These are phyloP conservation scores for Spinibarbus caldwelli DNA, from an alignment of 2,797 vertebrate species.

Conservation along the genomic window DNA sequence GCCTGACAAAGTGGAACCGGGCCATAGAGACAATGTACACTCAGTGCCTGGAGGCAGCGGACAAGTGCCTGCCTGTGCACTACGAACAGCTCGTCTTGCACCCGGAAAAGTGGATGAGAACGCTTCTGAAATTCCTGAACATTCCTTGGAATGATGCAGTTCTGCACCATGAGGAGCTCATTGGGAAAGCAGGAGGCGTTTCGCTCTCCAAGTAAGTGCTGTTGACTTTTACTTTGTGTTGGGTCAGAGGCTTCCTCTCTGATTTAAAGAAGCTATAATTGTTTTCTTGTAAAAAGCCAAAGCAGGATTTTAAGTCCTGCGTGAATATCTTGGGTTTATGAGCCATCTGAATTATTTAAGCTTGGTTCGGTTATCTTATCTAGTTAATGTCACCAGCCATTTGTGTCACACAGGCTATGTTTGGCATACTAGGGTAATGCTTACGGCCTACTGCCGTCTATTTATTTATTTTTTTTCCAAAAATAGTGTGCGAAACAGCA, in stretches of 20 bases:
- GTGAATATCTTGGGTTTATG: not conserved
- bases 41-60: conserved; percentile 92
- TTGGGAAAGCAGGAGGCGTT: conserved; percentile 95
- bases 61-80: conserved; percentile 90
- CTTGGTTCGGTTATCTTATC: conserved; percentile 26
- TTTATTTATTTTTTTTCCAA: not conserved
- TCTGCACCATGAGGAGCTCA: conserved; percentile 96
- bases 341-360: conserved; percentile 37
- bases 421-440: not conserved
- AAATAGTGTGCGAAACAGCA: not conserved
- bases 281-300: conserved; percentile 24
- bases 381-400: conserved; percentile 8
- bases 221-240: not conserved
- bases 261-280: conserved; percentile 22
- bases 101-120: conserved; percentile 95
- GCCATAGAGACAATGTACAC: conserved; percentile 98
- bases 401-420: conserved; percentile 15
- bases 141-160: conserved; percentile 95
- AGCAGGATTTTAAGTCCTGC: not conserved
- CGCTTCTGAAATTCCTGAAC: conserved; percentile 90
- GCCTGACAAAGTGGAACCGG: conserved; percentile 97
- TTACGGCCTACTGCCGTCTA: not conserved
- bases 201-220: conserved; percentile 96
- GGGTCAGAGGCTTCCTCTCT: not conserved
- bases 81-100: conserved; percentile 96